These are phyloP conservation scores for Mormyrus iriodes DNA, from an alignment of 2,113 vertebrate species.

Conservation along the genomic window DNA sequence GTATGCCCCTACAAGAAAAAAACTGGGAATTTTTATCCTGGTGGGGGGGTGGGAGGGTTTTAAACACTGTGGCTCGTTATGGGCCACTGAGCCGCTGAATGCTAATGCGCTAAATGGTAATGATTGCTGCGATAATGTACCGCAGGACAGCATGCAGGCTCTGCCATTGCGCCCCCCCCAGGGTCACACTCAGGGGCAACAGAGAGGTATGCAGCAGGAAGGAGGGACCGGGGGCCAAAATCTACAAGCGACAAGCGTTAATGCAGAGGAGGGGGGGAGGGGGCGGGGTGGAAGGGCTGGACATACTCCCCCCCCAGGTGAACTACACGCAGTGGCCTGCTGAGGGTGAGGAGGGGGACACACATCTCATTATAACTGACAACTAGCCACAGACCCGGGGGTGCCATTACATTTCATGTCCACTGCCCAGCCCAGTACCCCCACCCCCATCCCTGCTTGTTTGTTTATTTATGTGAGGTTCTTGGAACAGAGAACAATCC, in stretches of 20 bases:
- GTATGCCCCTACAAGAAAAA: conserved; percentile 23
- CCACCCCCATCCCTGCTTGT: not conserved
- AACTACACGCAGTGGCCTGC: not conserved
- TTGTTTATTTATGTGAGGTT: not conserved
- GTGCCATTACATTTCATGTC: not conserved
- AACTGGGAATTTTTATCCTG: conserved; percentile 31
- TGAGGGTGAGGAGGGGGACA: not conserved
- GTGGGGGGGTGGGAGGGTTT: conserved; percentile 8
- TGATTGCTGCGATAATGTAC: not conserved
- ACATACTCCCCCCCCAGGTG: not conserved
- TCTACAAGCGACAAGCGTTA: not conserved
- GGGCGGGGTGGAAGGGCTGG: no score
- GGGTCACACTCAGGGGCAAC: not conserved
- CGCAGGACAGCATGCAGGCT: not conserved
- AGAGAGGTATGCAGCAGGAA: not conserved
- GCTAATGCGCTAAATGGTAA: conserved; percentile 24
- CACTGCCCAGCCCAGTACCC: not conserved
- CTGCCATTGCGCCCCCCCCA: not conserved
- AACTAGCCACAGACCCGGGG: not conserved
- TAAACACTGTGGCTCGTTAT: conserved; percentile 17
- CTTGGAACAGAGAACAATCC: not conserved
- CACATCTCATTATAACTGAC: not conserved
- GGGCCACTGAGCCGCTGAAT: conserved; percentile 26
- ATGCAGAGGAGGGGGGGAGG: no score
- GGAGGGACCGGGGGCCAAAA: not conserved